Evolutionary conservation across 2,113 vertebrate species (phyloP).

Genomic region (Spea multiplicata): DNA sequence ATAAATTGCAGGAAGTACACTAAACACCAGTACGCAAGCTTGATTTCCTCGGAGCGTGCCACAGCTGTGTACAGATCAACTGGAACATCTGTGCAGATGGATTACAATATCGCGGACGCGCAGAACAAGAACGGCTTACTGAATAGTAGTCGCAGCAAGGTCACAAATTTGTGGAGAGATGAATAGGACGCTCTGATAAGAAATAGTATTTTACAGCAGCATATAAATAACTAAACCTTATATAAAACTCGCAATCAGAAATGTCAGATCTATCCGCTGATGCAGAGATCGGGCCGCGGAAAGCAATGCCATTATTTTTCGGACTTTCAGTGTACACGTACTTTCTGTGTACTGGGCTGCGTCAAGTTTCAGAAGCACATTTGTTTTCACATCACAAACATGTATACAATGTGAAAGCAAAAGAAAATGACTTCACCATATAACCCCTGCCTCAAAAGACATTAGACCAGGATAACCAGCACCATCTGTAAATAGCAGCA

Average conservation of each 20-base stretch:
- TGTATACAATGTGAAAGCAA: too few relatives aligned
- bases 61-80: slow-evolving; percentile 18
- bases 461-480: too few relatives aligned
- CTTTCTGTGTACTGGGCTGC: not conserved
- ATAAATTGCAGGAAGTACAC: not conserved
- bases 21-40: not conserved
- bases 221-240: not conserved
- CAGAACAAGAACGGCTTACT: not conserved
- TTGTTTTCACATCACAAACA: too few relatives aligned
- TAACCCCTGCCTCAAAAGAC: too few relatives aligned
- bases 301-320: not conserved
- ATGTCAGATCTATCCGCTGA: not conserved
- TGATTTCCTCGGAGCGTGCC: not conserved
- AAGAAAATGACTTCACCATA: too few relatives aligned
- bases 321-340: not conserved
- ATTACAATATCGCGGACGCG: slow-evolving; percentile 4
- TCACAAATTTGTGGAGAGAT: slow-evolving; percentile 1
- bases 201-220: not conserved
- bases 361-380: not conserved
- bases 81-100: slow-evolving; percentile 18
- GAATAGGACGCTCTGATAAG: not conserved
- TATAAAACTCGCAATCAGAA: not conserved
- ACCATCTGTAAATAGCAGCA: too few relatives aligned
- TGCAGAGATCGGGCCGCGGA: not conserved
- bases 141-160: not conserved